A percentile compares a stretch with the other conserved stretches of the same genome.
Conservation (phyloP, 2,113 vertebrate genomes). For the Upupa epops region DNA sequence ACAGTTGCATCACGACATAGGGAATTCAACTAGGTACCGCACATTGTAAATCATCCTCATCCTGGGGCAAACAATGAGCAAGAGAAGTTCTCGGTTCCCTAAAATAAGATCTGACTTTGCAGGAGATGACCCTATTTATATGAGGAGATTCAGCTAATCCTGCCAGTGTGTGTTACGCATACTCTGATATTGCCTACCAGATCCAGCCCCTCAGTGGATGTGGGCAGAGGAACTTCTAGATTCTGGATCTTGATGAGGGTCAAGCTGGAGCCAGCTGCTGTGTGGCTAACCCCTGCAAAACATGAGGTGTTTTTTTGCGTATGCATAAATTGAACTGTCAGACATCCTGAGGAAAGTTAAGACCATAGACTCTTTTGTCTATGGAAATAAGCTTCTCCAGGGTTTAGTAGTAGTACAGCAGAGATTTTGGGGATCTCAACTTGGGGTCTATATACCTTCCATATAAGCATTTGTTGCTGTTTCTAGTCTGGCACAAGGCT, state of each 20-base stretch:
- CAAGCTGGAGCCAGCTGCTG: slow-evolving; percentile 42
- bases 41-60: neutral
- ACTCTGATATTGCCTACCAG: slow-evolving; percentile 53
- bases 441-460: neutral
- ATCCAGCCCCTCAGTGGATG: slow-evolving; percentile 49
- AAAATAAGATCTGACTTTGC: neutral
- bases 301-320: slow-evolving; percentile 32
- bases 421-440: neutral
- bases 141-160: neutral
- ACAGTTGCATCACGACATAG: neutral
- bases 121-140: neutral
- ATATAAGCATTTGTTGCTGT: neutral
- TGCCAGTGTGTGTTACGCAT: neutral
- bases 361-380: fast-evolving
- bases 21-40: neutral
- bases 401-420: neutral
- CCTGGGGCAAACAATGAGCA: neutral
- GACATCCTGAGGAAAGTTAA: neutral
- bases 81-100: neutral
- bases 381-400: neutral
- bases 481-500: neutral
- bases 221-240: slow-evolving; percentile 51
- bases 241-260: slow-evolving; percentile 49
- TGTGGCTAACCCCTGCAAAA: slow-evolving; percentile 51
- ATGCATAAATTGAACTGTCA: neutral